Base-by-base conservation (phyloP, 2,113 vertebrate genomes). In the Hyaena hyaena region DNA sequence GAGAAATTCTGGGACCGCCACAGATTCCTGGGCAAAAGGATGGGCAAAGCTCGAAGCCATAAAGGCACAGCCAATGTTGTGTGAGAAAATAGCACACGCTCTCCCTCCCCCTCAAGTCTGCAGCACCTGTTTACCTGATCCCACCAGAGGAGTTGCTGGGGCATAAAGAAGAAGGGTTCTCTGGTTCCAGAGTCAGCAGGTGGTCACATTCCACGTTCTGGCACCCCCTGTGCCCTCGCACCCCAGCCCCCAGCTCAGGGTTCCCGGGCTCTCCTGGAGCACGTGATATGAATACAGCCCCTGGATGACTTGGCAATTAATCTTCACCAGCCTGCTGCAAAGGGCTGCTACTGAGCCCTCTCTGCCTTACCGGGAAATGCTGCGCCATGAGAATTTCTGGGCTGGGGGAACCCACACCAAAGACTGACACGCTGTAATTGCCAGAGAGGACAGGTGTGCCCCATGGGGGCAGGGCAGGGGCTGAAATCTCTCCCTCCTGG, bases 271-370 rank as follows among this genome's bases (percentile, higher is more conserved):
- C 58, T 88, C 55, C 77, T 50, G 7, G 35, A 87, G 89, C 2
- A 9, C 10, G 16, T 12, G 6, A 35, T 43, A 9, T 88, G 65
- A 86, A 77, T 85, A 81, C 77, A 95, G 88, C 4, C 55, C 58
- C 85, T 81, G 33, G 14, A n/a, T 97, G 82, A 90, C 95, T 95
- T 95, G 55, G 65, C 92, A 89, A 19, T 92, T 95, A 33, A 84
- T 81, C 74, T 74, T 84, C 50, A 86, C 35, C 96, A 92, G 85
- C 33, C 73, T 17, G 63, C 63, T 84, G 1, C 93, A 82, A 92
- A 82, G 28, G 65, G 63, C 88, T 65, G 55, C 95, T 45, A 4
- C 45, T 1, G 31, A 89, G 21, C 39, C 73, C 66, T 80, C 65
- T 81, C 73, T 35, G 5, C n/a, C 84, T 96, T 83, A 31, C 86